Evolutionary conservation across 2,113 vertebrate species (phyloP), one percentile per base, ranked within the genome.

Genomic region (Hipposideros armiger): DNA sequence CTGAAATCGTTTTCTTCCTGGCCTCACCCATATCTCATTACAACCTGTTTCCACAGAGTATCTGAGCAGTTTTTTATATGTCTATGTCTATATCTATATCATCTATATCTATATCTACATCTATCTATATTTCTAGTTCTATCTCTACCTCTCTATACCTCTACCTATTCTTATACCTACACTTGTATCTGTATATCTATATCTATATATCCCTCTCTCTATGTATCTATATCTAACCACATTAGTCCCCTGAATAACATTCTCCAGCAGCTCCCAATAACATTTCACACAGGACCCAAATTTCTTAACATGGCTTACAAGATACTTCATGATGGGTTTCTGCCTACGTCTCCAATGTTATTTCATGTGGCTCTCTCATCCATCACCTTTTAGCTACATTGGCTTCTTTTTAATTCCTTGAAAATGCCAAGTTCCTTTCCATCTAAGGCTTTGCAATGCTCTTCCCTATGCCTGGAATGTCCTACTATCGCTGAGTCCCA

Each of bases 341-440:
- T 85, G 62, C 64, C 54, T 82, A n/a, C 60, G 16, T 92, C 58
- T 69, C 67, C 66, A 94, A 1, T 26, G 40, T 92, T 80, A 87
- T 28, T 80, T 87, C 9, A 52, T 76, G 70, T 11, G 19, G 32
- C 36, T 58, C 58, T 64, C 47, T 70, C 64, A 86, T 70, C 52
- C 9, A 56, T 72, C 42, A 85, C 32, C 81, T 90, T 86, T 69
- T 73, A 89, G 52, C 32, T 36, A 74, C 22, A 76, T 8, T 87
- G 78, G 40, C 50, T 47, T 94, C 80, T 77, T 90, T 94, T 87
- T n/a, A 60, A 7, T 87, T 92, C 76, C 62, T 73, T 88, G 42
- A 90, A 95, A 95, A 88, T 64, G 40, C 52, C 42, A 82, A 94
- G 76, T 86, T 78, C 24, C 76, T 92, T 87, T 52, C 52, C 17